These are phyloP conservation scores for Geophilus truncorum DNA, from an alignment of 2,888 invertebrate genomes.

Conservation along the genomic window DNA sequence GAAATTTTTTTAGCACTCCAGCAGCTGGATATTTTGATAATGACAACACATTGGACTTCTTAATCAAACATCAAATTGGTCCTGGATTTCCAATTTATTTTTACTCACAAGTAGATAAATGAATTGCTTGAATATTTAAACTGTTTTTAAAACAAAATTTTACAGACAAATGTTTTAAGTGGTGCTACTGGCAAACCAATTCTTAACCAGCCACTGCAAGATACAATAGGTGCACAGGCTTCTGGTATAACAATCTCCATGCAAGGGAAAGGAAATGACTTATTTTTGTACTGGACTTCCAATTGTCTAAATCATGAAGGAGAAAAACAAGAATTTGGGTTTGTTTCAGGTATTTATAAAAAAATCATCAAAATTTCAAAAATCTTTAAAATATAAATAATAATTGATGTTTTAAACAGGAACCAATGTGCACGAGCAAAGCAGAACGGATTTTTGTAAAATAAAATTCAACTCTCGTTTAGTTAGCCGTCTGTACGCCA, in stretches of 20 bases:
- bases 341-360: constrained; percentile 47
- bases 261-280: constrained; percentile 64
- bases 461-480: constrained; percentile 65
- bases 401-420: constrained; percentile 41
- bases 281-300: constrained; percentile 71
- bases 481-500: constrained; percentile 61
- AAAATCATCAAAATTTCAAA: no score
- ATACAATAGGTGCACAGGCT: constrained; percentile 59
- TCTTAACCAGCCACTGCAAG: constrained; percentile 56
- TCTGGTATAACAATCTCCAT: constrained; percentile 58
- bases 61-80: constrained; percentile 65
- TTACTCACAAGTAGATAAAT: constrained; percentile 59
- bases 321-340: constrained; percentile 47
- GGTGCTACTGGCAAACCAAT: constrained; percentile 60
- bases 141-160: not conserved
- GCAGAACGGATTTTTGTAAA: constrained; percentile 60
- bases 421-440: constrained; percentile 52
- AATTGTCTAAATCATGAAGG: constrained; percentile 57
- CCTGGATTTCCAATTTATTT: constrained; percentile 69
- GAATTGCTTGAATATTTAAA: not conserved
- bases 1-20: constrained; percentile 56
- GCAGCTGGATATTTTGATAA: constrained; percentile 72
- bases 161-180: constrained; percentile 56
- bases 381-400: not conserved
- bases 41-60: constrained; percentile 70